phyloP scores from a whole-genome alignment of 2,113 vertebrate species.

The Candoia aspera region DNA sequence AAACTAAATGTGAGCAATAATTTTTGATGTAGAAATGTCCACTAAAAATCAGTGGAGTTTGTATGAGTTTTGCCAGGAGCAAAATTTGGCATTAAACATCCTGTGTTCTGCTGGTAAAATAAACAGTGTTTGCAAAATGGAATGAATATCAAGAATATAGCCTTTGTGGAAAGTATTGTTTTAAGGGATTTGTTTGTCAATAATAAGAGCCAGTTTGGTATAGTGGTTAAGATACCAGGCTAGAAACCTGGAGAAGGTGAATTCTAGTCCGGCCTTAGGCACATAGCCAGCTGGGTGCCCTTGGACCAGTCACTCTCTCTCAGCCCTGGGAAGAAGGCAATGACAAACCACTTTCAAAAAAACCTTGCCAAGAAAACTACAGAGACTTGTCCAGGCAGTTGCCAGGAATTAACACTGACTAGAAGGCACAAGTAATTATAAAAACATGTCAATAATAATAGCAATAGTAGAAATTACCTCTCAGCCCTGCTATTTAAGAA shows the following conservation, averaged over 20 bases:
- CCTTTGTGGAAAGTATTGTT: slow-evolving; percentile 26
- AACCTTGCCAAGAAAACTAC: background rate
- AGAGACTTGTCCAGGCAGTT: background rate
- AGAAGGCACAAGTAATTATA: slow-evolving; percentile 2
- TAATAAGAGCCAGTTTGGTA: background rate
- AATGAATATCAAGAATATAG: slow-evolving; percentile 47
- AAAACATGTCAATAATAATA: slow-evolving; percentile 22
- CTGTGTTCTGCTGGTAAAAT: slow-evolving; percentile 59
- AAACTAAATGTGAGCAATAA: background rate
- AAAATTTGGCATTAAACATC: slow-evolving; percentile 37
- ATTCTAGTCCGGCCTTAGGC: background rate
- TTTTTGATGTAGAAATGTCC: slow-evolving; percentile 13
- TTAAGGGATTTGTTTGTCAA: background rate
- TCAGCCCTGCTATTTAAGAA: slow-evolving; percentile 37
- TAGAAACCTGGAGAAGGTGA: background rate
- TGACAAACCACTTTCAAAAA: background rate
- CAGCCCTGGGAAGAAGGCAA: background rate
- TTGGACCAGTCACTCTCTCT: background rate
- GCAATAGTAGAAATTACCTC: slow-evolving; percentile 26
- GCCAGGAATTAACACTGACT: background rate
- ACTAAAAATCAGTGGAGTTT: slow-evolving; percentile 9
- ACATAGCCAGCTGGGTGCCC: background rate
- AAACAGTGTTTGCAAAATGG: slow-evolving; percentile 55
- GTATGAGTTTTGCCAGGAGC: slow-evolving; percentile 41
- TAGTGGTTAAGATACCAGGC: background rate